A percentile compares a stretch with the other conserved stretches of the same genome.
Conservation (phyloP, 2,797 vertebrate genomes). For the Toxotes lorentzi region DNA sequence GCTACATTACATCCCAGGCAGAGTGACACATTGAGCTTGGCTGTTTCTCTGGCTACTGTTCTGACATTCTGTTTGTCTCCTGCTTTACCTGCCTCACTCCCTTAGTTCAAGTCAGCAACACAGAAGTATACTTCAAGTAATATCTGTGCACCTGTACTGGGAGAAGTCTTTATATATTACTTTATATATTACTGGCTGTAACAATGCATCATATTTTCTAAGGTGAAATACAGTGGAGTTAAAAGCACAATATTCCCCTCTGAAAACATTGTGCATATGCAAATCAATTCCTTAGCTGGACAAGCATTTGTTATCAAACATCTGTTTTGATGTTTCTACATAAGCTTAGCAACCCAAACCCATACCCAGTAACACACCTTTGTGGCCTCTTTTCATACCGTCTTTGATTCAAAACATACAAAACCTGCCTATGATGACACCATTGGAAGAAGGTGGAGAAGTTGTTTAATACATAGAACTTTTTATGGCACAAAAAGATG, state of each 20-base stretch:
- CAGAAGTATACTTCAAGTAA: conserved; percentile 23
- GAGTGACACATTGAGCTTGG: conserved; percentile 67
- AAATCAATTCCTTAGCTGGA: conserved; percentile 9
- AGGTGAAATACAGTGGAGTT: not conserved
- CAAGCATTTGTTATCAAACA: conserved; percentile 20
- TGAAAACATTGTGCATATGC: not conserved
- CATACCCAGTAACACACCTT: conserved; percentile 12
- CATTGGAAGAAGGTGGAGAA: not conserved
- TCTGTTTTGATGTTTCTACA: conserved; percentile 18
- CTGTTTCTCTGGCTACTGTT: conserved; percentile 47
- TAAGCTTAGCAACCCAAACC: not conserved
- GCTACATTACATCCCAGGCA: conserved; percentile 54
- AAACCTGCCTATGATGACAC: not conserved
- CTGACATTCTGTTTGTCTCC: conserved; percentile 48
- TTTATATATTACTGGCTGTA: not conserved
- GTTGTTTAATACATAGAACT: conserved; percentile 1
- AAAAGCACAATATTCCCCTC: not conserved
- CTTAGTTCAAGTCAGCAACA: conserved; percentile 35
- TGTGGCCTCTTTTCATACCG: not conserved
- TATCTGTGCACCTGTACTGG: not conserved
- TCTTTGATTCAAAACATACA: conserved; percentile 23
- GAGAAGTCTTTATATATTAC: not conserved
- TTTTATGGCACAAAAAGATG: conserved; percentile 5
- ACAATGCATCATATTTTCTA: too few relatives aligned
- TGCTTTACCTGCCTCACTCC: conserved; percentile 40